Percentiles rank a stretch among this genome's conserved stretches.
phyloP scores from a whole-genome alignment of 2,888 invertebrate species.

The Protodeltote pygarga region DNA sequence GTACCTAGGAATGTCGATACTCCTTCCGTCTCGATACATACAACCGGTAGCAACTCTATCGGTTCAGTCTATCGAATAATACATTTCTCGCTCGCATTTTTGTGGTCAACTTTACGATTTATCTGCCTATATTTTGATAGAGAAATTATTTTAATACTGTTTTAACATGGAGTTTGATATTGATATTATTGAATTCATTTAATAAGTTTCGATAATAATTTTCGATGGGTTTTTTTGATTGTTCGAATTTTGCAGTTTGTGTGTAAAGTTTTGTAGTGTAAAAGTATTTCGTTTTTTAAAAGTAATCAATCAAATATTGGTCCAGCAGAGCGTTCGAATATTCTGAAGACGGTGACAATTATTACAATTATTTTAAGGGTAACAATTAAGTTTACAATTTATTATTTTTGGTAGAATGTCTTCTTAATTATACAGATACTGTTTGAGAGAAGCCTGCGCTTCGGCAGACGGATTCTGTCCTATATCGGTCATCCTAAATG shows the following conservation, averaged over 20 bases:
- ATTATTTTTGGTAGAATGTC: too few species aligned
- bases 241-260: slow-evolving; percentile 17
- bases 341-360: too few species aligned
- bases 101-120: slow-evolving; percentile 37
- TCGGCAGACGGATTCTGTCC: too few species aligned
- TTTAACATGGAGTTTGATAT: slow-evolving; percentile 3
- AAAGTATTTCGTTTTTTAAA: too few species aligned
- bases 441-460: too few species aligned
- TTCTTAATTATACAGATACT: too few species aligned
- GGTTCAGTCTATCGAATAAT: slow-evolving; percentile 51
- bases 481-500: too few species aligned
- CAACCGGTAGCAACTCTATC: slow-evolving; percentile 65
- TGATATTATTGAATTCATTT: slow-evolving; percentile 22
- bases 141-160: slow-evolving; percentile 6
- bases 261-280: too few species aligned
- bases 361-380: too few species aligned
- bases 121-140: slow-evolving; percentile 6
- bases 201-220: slow-evolving; percentile 16
- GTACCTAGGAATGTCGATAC: slow-evolving; percentile 64
- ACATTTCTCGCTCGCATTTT: slow-evolving; percentile 40
- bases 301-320: too few species aligned
- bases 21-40: slow-evolving; percentile 66
- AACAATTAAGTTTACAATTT: too few species aligned
- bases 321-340: too few species aligned
- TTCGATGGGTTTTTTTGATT: slow-evolving; percentile 16